A percentile compares a stretch with the other conserved stretches of the same genome.
Conservation (phyloP, 1,140 invertebrate genomes). For the Cephus cinctus region DNA sequence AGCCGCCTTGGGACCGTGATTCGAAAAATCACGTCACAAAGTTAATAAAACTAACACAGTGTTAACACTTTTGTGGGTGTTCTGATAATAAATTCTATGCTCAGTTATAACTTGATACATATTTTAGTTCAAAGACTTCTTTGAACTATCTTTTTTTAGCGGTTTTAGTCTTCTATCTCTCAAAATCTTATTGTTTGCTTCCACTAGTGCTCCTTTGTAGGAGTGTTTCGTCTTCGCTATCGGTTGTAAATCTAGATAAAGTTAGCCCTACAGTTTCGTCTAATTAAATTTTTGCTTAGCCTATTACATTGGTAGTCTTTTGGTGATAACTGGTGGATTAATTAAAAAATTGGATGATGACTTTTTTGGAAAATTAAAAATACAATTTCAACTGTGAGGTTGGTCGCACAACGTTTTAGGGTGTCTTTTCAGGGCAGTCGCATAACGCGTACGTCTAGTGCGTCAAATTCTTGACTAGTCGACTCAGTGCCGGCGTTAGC, state of each 20-base stretch:
- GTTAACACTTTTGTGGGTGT: neutral
- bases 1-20: no score
- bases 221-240: no score
- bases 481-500: neutral
- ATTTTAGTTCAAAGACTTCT: neutral
- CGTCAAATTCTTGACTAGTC: neutral
- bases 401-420: neutral
- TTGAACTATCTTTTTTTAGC: neutral
- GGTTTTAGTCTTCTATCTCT: no score
- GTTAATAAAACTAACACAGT: neutral
- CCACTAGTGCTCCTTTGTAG: no score
- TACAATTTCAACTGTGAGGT: neutral
- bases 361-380: no score
- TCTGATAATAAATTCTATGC: neutral
- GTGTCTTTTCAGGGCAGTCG: neutral
- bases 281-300: no score
- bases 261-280: no score
- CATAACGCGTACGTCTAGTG: neutral
- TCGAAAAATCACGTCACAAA: no score
- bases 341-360: neutral
- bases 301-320: no score
- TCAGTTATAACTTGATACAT: neutral
- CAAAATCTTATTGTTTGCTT: no score
- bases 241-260: no score
- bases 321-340: neutral